Percentiles rank a stretch among this genome's conserved stretches.
phyloP scores from a whole-genome alignment of 2,888 invertebrate genomes.

The Plutella xylostella region DNA sequence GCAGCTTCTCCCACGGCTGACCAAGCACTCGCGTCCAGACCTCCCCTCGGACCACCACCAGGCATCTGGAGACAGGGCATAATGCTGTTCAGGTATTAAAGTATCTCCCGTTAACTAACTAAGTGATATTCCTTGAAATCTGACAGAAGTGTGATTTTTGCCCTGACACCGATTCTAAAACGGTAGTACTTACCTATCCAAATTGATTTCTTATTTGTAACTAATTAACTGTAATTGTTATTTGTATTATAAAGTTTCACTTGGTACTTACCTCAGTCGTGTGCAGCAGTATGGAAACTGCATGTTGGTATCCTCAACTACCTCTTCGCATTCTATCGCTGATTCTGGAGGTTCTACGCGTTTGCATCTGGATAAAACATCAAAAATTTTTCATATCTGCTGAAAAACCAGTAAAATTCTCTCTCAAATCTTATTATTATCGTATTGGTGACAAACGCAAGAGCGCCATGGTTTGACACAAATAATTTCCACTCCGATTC shows the following conservation, averaged over 20 bases:
- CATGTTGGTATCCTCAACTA: constrained; percentile 63
- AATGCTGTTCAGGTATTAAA: neutral
- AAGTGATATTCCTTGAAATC: too few species aligned
- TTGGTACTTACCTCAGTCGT: constrained; percentile 42
- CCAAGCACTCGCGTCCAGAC: constrained; percentile 60
- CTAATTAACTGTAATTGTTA: neutral
- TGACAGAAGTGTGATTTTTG: too few species aligned
- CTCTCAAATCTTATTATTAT: too few species aligned
- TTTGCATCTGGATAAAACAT: constrained; percentile 37
- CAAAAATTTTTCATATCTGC: too few species aligned
- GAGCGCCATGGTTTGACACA: too few species aligned
- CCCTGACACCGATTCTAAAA: too few species aligned
- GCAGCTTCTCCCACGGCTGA: constrained; percentile 57
- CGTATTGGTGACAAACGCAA: too few species aligned
- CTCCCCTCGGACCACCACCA: constrained; percentile 56
- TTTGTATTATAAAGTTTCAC: too few species aligned
- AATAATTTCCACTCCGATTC: too few species aligned
- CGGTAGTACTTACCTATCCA: too few species aligned
- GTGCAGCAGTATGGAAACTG: constrained; percentile 61
- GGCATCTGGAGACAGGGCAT: constrained; percentile 29
- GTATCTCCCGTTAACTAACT: neutral
- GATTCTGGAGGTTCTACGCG: constrained; percentile 58
- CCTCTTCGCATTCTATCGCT: constrained; percentile 60
- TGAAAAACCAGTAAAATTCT: too few species aligned
- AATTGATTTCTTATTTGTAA: neutral